Base-by-base conservation (phyloP, 2,888 invertebrate genomes). In the Ectobius pallidus region DNA sequence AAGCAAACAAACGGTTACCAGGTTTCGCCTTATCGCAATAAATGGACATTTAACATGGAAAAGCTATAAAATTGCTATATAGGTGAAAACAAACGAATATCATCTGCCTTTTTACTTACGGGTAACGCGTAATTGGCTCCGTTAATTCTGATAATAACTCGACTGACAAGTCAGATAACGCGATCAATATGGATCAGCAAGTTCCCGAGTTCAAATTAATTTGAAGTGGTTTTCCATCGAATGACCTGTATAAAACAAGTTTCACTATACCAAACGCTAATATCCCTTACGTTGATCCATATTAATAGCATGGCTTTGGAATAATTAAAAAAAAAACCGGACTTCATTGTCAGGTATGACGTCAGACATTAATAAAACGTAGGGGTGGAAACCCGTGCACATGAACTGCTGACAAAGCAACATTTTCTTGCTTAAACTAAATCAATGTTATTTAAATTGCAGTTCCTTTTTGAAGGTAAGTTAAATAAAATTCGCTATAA, bases 201-300 rank as follows among this genome's bases (percentile, higher is more conserved):
- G 3, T 22, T 32, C 11, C 3, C 11, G 16, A 0, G 30, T 52
- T 58, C 58, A 58, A 30, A 58, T 58, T 58, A 58, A 58, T 58
- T 9, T 30, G 16, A 25, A 58, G 27, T 58, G 58, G 6, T 22
- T 34, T 20, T 58, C 14, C n/a, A 32, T 30, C 30, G 16, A 58
- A 58, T 30, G n/a, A n/a, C 58, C 58, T 30, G 27, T 30, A 58
- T 32, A 32, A 58, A 58, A 58, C 58, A 58, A 58, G 58, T 25
- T 25, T 3, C 52, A 52, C 20, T 22, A 22, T 25, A 52, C 52
- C 25, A 18, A 6, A 58, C 30, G 58, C 2, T 32, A 32, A 58
- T 58, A 34, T 58, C 16, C 27, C 30, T 0, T 25, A 25, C 16
- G 27, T 30, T 58, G n/a, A 58, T 58, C 58, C 58, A 27, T 58